These are phyloP conservation scores for Pachyseris speciosa DNA, from an alignment of 64 coral and sea anemone genomes.

Conservation along the genomic window DNA sequence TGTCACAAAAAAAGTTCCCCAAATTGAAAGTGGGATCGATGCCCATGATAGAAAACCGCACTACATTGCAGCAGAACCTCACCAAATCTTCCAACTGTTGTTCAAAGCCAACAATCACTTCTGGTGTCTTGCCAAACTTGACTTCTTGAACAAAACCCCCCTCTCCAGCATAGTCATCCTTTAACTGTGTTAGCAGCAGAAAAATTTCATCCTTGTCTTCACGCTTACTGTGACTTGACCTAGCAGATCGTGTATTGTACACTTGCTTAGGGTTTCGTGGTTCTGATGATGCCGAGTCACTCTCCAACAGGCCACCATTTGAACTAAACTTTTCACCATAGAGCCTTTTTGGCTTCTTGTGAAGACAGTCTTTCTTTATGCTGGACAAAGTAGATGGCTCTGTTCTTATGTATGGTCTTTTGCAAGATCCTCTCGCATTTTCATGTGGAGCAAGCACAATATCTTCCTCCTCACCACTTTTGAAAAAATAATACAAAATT, in stretches of 20 bases:
- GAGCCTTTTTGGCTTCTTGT: not conserved
- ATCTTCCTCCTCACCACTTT: conserved; percentile 7
- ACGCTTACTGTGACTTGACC: not conserved
- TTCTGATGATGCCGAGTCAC: conserved; percentile 2
- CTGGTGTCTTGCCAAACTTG: conserved; percentile 41
- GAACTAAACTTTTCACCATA: not conserved
- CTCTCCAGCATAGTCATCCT: conserved; percentile 44
- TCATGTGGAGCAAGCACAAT: conserved; percentile 16
- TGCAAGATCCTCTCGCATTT: conserved; percentile 6
- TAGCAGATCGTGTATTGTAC: conserved; percentile 22
- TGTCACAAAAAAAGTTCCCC: conserved; percentile 51
- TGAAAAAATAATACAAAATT: conserved; percentile 59
- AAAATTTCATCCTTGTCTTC: conserved; percentile 50
- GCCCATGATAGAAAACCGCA: conserved; percentile 14
- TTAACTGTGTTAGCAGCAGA: conserved; percentile 27
- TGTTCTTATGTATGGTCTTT: conserved; percentile 42
- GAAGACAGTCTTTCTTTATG: conserved; percentile 3
- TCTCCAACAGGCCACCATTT: conserved; percentile 27
- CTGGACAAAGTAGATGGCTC: conserved; percentile 13
- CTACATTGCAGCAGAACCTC: conserved; percentile 39
- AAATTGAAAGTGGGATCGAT: conserved; percentile 33
- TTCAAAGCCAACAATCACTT: conserved; percentile 52
- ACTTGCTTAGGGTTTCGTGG: conserved; percentile 47
- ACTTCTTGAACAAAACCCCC: conserved; percentile 49
- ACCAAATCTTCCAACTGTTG: conserved; percentile 48